Base-by-base conservation (phyloP, 2,888 invertebrate species). In the Agrotis puta region DNA sequence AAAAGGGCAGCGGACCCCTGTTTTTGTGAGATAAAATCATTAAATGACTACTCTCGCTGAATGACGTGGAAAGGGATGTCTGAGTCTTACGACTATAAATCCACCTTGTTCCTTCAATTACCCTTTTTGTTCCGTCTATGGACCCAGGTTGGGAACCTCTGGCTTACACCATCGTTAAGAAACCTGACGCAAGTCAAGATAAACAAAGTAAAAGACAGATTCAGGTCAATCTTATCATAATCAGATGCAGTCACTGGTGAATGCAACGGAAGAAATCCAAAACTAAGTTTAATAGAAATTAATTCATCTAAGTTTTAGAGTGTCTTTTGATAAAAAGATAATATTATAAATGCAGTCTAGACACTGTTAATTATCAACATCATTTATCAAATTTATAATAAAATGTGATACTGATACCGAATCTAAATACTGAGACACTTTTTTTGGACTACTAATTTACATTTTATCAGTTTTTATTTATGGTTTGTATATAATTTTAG, bases 161-260 rank as follows among this genome's bases (percentile, higher is more conserved):
- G 39, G 9, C 39, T 64, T 14, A 59, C 64, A 72, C 24, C 20
- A 61, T 33, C 57, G 20, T 45, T 18, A 45, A 65, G 70, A 67
- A 66, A 51, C 47, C 39, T 67, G 61, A 56, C 62, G 27, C 56
- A n/a, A 66, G 58, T 56, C 54, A 6, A 79, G 79, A 79, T 74
- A 69, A 79, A 79, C 64, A 65, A 68, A 65, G 27, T 53, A 68
- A 58, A 50, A 57, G 70, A 67, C 79, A 62, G 66, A 62, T 65
- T 24, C 50, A 68, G 74, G 70, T 54, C 67, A 58, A 62, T 64
- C 47, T 70, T 78, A 77, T 62, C 50, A 58, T 74, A 63, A 79
- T 70, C 39, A 64, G 45, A 56, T 74, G 65, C 79, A 66, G 50
- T 57, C 47, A 22, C 13, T 20, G 5, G 47, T 53, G 39, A 61